A percentile compares a stretch with the other conserved stretches of the same genome.
Evolutionary conservation across 2,888 invertebrate species (phyloP).

Genomic region (Leptopterna dolabrata): DNA sequence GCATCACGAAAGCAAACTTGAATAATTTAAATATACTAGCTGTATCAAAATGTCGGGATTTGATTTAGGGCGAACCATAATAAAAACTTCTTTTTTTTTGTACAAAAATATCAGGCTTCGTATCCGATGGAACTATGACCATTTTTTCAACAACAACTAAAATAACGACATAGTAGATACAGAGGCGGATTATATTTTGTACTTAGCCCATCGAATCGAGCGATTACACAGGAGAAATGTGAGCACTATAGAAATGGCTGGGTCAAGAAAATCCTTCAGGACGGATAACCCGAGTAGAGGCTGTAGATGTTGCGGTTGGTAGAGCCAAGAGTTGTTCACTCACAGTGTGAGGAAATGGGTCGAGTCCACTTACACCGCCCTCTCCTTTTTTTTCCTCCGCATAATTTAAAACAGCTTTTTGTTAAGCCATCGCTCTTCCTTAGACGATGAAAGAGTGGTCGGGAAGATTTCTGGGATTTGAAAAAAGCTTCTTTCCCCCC

Average conservation of each 20-base stretch:
- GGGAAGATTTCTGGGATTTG: background rate
- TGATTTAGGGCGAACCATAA: too few relatives aligned
- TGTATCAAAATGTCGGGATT: too few relatives aligned
- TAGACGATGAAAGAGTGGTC: slow-evolving; percentile 1
- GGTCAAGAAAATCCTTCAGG: background rate
- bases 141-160: too few relatives aligned
- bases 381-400: background rate
- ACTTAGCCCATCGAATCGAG: background rate
- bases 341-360: slow-evolving; percentile 35
- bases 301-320: background rate
- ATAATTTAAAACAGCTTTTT: slow-evolving; percentile 46
- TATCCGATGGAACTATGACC: too few relatives aligned
- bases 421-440: slow-evolving; percentile 18
- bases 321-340: slow-evolving; percentile 20
- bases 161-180: too few relatives aligned
- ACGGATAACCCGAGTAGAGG: background rate
- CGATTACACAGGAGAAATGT: background rate
- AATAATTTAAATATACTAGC: too few relatives aligned
- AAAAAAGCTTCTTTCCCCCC: background rate
- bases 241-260: background rate
- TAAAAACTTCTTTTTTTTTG: too few relatives aligned
- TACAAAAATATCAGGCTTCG: too few relatives aligned
- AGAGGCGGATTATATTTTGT: too few relatives aligned
- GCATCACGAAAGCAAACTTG: too few relatives aligned
- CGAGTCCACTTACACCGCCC: slow-evolving; percentile 37